Conservation (phyloP, 2,797 vertebrate genomes). For the Halcyon smyrnensis region DNA sequence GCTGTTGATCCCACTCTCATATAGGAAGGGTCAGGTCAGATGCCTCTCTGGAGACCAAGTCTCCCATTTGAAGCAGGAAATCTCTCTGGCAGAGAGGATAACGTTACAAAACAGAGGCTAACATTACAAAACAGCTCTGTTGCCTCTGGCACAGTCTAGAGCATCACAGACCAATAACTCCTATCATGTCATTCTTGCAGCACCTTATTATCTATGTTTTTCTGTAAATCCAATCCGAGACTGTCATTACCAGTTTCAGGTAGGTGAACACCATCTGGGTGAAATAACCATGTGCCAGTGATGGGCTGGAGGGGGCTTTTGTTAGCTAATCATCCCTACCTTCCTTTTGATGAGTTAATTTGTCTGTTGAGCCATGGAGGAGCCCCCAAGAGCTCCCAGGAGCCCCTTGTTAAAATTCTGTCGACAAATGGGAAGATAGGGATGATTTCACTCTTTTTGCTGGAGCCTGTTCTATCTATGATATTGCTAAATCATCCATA, state of each 20-base stretch:
- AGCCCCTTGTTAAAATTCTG: conserved; percentile 64
- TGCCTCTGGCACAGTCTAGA: conserved; percentile 53
- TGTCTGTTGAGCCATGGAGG: conserved; percentile 62
- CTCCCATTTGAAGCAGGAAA: not conserved
- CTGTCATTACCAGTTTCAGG: conserved; percentile 70
- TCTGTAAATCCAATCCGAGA: conserved; percentile 48
- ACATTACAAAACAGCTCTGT: conserved; percentile 43
- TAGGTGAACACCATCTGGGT: conserved; percentile 71
- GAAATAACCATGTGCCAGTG: conserved; percentile 60
- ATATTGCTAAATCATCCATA: conserved; percentile 61
- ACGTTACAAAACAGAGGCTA: conserved; percentile 62
- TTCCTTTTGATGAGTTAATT: conserved; percentile 71
- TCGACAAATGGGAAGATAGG: conserved; percentile 50
- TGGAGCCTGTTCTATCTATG: conserved; percentile 5
- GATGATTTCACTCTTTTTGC: conserved; percentile 60
- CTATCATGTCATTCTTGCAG: conserved; percentile 45
- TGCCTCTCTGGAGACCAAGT: conserved; percentile 20
- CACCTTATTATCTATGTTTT: conserved; percentile 64
- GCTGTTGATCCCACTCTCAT: not conserved
- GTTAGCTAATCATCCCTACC: conserved; percentile 73
- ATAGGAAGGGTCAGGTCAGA: conserved; percentile 25
- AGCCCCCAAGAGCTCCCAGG: conserved; percentile 66
- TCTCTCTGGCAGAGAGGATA: not conserved
- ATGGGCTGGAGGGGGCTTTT: conserved; percentile 67
- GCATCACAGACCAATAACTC: conserved; percentile 56